A percentile compares a stretch with the other conserved stretches of the same genome.
These are phyloP conservation scores for Drosophila helvetica DNA, from an alignment of 2,888 invertebrate genomes.

Conservation along the genomic window DNA sequence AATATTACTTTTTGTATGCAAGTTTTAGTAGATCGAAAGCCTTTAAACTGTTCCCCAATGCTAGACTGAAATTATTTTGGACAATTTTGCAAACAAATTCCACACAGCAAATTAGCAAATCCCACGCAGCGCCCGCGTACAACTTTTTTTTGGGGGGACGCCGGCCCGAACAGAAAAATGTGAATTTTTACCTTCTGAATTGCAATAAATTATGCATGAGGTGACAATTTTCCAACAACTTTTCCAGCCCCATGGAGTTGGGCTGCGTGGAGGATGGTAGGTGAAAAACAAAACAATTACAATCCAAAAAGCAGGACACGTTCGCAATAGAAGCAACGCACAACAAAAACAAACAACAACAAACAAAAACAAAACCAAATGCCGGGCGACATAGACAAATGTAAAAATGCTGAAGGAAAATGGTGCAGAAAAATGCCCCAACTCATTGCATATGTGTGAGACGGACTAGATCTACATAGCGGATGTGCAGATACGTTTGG, in stretches of 20 bases:
- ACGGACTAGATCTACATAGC: slow-evolving; percentile 21
- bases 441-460: slow-evolving; percentile 52
- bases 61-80: slow-evolving; percentile 2
- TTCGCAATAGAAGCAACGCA: slow-evolving; percentile 59
- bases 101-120: slow-evolving; percentile 29
- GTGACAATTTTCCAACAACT: slow-evolving; percentile 64
- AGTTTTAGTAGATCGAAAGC: background rate
- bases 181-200: slow-evolving; percentile 64
- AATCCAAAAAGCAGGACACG: slow-evolving; percentile 44
- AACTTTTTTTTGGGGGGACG: background rate
- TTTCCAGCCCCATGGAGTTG: slow-evolving; percentile 8
- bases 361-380: slow-evolving; percentile 50
- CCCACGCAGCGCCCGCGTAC: background rate
- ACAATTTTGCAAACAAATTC: background rate
- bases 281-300: slow-evolving; percentile 43
- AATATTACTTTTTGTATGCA: background rate
- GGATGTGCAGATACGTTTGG: slow-evolving; percentile 13
- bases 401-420: slow-evolving; percentile 55
- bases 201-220: slow-evolving; percentile 79
- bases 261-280: background rate
- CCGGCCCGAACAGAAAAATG: slow-evolving; percentile 38
- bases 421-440: slow-evolving; percentile 63
- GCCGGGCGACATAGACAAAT: slow-evolving; percentile 53
- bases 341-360: slow-evolving; percentile 18
- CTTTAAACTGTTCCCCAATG: too few species aligned